Evolutionary conservation across 2,888 invertebrate genomes (phyloP), one percentile per base, ranked within the genome.

Genomic region (Sminthurides aquaticus): DNA sequence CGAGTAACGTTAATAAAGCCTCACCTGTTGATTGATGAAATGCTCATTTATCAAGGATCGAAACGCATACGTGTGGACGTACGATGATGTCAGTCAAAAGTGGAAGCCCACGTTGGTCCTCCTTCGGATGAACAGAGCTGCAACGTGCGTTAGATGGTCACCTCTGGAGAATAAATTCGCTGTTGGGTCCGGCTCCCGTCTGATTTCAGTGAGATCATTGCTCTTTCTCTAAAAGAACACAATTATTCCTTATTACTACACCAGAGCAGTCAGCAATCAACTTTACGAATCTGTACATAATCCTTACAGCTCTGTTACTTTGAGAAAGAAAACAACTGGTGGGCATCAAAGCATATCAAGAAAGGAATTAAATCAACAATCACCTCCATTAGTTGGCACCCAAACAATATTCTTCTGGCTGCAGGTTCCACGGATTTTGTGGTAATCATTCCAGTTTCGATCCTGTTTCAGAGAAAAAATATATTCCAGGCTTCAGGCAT

Each of bases 261-360:
- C 8, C 8, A 15, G 43, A 15, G 22, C 5, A 52, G 22, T 20
- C 11, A 20, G 8, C 11, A 52, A 52, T 8, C 15, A 34, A 34
- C 43, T 34, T 22, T 15, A 5, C 20, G 20, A 52, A 8, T 5
- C 5, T 15, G 8, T 43, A 15, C 8, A 2, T 64, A 20, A 8
- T 20, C 49, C 34, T 64, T 28, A 11, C 56, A 74, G 74, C 73
- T 74, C 25, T 99, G 98, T 78, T 98, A 97, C 78, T 99, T 98
- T 80, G 98, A 98, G 78, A 88, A 91, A 67, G 95, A 94, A 77
- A 97, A 99, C 78, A 93, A 98, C 79, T 99, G 99, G 98, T 99
- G 99, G 99, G 92, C 93, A 3, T 93, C 97, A 2, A 99, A 98
- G 79, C 99, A 99, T 79, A 98, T 99, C 76, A 99, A 99, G 81